These are phyloP conservation scores for Diabrotica virgifera DNA, from an alignment of 1,140 invertebrate species.

Conservation along the genomic window DNA sequence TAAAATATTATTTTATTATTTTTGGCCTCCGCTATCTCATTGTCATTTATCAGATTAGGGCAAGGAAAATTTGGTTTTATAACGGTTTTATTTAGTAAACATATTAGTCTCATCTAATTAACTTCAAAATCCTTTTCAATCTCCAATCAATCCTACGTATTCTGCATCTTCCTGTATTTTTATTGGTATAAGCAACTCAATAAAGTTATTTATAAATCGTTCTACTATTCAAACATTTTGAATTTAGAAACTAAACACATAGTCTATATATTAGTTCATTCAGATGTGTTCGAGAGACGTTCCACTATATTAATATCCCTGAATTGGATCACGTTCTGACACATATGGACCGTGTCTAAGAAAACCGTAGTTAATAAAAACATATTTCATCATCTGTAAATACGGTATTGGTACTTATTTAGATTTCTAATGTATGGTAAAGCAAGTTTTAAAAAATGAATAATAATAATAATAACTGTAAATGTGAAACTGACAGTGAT, in stretches of 20 bases:
- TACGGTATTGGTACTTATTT: not conserved
- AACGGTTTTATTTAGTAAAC: no score
- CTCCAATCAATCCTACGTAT: no score
- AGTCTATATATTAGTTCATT: slow-evolving; percentile 7
- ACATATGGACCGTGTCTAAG: not conserved
- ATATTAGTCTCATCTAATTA: no score
- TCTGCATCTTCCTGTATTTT: no score
- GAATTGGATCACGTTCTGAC: not conserved
- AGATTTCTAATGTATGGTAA: not conserved
- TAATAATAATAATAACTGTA: no score
- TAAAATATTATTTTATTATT: no score
- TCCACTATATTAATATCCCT: not conserved
- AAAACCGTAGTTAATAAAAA: not conserved
- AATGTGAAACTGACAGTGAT: no score
- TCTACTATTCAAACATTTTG: slow-evolving; percentile 4
- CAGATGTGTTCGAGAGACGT: not conserved
- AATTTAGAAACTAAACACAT: slow-evolving; percentile 1
- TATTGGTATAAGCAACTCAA: not conserved
- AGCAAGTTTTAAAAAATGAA: not conserved
- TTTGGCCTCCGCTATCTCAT: no score
- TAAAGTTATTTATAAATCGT: slow-evolving; percentile 11
- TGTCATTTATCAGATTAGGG: no score
- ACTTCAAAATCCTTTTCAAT: no score
- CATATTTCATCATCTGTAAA: not conserved
- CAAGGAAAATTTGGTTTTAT: no score